Evolutionary conservation across 2,113 vertebrate genomes (phyloP).

Genomic region (Rhynchomys soricoides): DNA sequence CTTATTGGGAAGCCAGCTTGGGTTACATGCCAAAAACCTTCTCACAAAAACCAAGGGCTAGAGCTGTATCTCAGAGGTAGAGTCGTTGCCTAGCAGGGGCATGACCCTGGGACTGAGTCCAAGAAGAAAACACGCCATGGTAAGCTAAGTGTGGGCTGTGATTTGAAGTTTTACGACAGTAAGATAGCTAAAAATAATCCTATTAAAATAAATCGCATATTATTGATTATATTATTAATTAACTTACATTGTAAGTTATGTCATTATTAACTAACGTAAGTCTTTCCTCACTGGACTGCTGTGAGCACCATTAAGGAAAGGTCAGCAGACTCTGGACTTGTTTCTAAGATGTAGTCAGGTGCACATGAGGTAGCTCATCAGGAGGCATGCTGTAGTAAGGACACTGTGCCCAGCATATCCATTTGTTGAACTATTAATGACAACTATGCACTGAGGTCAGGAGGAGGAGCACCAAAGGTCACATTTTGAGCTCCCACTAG

Average conservation of each 20-base stretch:
- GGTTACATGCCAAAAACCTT: neutral
- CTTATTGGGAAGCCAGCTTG: neutral
- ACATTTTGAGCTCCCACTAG: constrained; percentile 83
- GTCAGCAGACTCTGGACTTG: neutral
- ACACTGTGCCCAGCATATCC: neutral
- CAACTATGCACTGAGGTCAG: neutral
- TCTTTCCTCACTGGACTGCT: neutral
- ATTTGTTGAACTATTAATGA: constrained; percentile 14
- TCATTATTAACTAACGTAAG: neutral
- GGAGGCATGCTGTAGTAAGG: neutral
- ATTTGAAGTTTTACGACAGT: constrained; percentile 1
- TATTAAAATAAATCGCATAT: constrained; percentile 24
- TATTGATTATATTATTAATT: neutral
- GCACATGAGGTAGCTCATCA: neutral
- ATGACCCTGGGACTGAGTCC: too few species aligned
- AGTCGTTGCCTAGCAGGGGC: neutral
- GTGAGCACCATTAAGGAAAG: neutral
- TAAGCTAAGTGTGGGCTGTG: neutral
- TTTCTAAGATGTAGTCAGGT: neutral
- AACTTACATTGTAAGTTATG: neutral
- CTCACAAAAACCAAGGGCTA: neutral
- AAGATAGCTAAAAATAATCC: constrained; percentile 29
- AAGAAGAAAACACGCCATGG: neutral
- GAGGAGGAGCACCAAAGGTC: constrained; percentile 70
- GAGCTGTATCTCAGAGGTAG: neutral